These are phyloP conservation scores for Achroia grisella DNA, from an alignment of 1,140 invertebrate genomes.

Conservation along the genomic window DNA sequence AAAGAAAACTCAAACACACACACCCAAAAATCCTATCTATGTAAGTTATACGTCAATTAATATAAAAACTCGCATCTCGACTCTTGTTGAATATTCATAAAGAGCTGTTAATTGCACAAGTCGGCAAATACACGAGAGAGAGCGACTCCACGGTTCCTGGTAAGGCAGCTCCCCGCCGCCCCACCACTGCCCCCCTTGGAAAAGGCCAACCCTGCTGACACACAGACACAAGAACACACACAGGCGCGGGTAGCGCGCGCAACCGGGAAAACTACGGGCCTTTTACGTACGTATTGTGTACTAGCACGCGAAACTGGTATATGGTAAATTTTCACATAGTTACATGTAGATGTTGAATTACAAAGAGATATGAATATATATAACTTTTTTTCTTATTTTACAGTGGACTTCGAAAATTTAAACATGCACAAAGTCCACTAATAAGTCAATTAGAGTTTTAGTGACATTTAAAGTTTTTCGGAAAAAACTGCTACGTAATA, in stretches of 20 bases:
- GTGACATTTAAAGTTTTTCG: no score
- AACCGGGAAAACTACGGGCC: constrained; percentile 67
- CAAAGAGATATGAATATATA: no score
- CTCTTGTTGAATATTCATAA: constrained; percentile 69
- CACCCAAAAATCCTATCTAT: constrained; percentile 14
- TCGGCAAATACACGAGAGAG: constrained; percentile 61
- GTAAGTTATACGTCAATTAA: constrained; percentile 61
- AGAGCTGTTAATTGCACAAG: constrained; percentile 72
- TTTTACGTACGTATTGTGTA: constrained; percentile 70
- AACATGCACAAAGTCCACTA: no score
- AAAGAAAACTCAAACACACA: constrained; percentile 4
- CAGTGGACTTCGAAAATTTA: no score
- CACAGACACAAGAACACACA: constrained; percentile 38
- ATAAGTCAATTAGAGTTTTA: no score
- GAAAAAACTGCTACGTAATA: no score
- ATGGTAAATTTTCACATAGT: constrained; percentile 22
- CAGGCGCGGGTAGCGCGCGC: constrained; percentile 48
- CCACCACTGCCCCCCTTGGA: constrained; percentile 30
- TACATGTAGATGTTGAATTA: constrained; percentile 1
- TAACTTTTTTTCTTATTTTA: no score
- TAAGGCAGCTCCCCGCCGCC: constrained; percentile 26
- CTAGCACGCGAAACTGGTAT: constrained; percentile 48
- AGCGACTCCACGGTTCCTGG: constrained; percentile 52
- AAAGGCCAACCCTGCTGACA: constrained; percentile 64
- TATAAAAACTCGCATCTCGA: constrained; percentile 58